A percentile compares a stretch with the other conserved stretches of the same genome.
phyloP scores from a whole-genome alignment of 2,113 vertebrate genomes.

The Otis tarda region DNA sequence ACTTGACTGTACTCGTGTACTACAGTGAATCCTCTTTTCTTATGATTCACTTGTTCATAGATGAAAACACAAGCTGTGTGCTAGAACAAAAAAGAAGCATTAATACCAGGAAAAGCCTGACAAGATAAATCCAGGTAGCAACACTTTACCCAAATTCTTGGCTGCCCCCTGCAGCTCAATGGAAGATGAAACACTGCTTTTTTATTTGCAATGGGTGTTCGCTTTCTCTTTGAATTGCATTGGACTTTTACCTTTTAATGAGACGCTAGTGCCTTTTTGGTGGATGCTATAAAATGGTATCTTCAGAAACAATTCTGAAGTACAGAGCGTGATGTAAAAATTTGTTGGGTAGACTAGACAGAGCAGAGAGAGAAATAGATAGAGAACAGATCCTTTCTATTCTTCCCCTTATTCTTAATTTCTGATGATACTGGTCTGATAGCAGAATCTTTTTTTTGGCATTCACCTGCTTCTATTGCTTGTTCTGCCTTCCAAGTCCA shows the following conservation, averaged over 20 bases:
- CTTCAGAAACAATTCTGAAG: constrained; percentile 54
- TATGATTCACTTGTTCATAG: constrained; percentile 45
- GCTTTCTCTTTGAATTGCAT: constrained; percentile 48
- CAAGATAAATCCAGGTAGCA: constrained; percentile 8
- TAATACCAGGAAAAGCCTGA: constrained; percentile 14
- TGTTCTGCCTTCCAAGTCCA: not conserved
- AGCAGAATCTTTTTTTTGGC: constrained; percentile 2
- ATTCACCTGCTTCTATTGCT: not conserved
- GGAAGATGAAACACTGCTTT: constrained; percentile 4
- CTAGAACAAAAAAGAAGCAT: constrained; percentile 14
- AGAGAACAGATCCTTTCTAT: not conserved
- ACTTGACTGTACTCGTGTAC: not conserved
- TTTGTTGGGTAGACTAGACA: not conserved
- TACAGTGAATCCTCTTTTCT: not conserved
- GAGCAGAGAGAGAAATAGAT: not conserved
- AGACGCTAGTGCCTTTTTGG: constrained; percentile 29
- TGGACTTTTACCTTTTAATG: constrained; percentile 57
- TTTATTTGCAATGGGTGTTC: not conserved
- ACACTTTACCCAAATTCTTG: constrained; percentile 60
- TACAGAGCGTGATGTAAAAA: not conserved
- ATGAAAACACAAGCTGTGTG: constrained; percentile 57
- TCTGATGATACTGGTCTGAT: constrained; percentile 12
- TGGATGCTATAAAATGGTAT: not conserved
- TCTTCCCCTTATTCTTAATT: constrained; percentile 14
- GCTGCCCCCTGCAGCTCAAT: constrained; percentile 74